A percentile compares a stretch with the other conserved stretches of the same genome.
Conservation (phyloP, 2,113 vertebrate species). For the Syngnathoides biaculeatus region DNA sequence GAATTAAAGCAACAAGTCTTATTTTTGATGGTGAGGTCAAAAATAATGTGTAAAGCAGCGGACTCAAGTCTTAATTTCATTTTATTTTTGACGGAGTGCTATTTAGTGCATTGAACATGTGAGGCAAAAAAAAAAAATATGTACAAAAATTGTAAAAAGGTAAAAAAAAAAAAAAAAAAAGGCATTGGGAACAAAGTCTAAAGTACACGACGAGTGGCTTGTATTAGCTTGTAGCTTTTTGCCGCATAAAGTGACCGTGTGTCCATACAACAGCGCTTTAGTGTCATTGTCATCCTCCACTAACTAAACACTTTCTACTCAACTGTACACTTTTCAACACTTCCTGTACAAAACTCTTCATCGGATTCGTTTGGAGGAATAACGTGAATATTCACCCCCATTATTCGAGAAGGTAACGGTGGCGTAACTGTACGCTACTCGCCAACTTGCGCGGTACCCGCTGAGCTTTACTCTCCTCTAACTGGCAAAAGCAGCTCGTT, state of each 20-base stretch:
- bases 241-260: background rate
- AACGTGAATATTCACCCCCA: no score
- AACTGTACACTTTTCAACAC: background rate
- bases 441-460: background rate
- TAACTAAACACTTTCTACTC: background rate
- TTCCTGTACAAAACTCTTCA: background rate
- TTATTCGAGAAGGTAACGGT: background rate
- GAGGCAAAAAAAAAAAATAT: background rate
- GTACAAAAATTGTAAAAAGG: background rate
- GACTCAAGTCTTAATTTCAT: conserved; percentile 42
- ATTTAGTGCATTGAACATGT: conserved; percentile 35
- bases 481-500: background rate
- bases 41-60: conserved; percentile 11
- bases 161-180: background rate
- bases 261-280: background rate
- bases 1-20: background rate
- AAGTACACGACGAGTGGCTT: background rate
- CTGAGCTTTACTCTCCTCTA: background rate
- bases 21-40: background rate
- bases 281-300: background rate
- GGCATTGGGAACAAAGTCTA: background rate
- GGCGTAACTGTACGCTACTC: background rate
- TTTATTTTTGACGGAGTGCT: conserved; percentile 67
- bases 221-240: no score
- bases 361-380: background rate